Evolutionary conservation across 2,888 invertebrate species (phyloP).

Genomic region (Pristionchus exspectatus): DNA sequence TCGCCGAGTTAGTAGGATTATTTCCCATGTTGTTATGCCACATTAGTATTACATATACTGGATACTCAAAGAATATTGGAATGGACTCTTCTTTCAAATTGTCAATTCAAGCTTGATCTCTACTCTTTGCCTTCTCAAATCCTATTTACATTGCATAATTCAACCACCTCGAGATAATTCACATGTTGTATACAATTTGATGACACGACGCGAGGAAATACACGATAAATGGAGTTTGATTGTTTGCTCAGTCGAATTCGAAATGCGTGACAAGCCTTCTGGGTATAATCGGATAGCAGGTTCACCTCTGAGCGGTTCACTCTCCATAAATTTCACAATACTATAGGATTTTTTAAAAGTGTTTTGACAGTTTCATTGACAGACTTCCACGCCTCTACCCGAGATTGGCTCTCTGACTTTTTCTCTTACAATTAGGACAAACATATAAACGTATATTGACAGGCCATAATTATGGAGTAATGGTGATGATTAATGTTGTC

Average conservation of each 20-base stretch:
- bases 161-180: neutral
- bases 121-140: neutral
- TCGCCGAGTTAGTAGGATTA: neutral
- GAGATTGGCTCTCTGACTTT: no score
- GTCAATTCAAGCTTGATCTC: neutral
- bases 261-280: neutral
- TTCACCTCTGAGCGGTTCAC: neutral
- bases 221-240: constrained; percentile 41
- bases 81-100: neutral
- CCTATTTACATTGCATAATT: neutral
- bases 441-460: no score
- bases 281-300: neutral
- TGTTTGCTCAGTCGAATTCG: neutral
- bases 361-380: no score
- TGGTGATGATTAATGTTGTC: no score
- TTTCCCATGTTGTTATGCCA: neutral
- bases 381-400: no score
- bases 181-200: neutral
- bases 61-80: neutral
- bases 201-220: constrained; percentile 17
- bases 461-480: no score
- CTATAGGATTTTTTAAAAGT: no score
- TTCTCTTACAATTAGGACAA: no score
- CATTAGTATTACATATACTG: neutral
- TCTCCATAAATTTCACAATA: no score